phyloP scores from a whole-genome alignment of 1,140 invertebrate genomes.

The Trachymyrmex septentrionalis region DNA sequence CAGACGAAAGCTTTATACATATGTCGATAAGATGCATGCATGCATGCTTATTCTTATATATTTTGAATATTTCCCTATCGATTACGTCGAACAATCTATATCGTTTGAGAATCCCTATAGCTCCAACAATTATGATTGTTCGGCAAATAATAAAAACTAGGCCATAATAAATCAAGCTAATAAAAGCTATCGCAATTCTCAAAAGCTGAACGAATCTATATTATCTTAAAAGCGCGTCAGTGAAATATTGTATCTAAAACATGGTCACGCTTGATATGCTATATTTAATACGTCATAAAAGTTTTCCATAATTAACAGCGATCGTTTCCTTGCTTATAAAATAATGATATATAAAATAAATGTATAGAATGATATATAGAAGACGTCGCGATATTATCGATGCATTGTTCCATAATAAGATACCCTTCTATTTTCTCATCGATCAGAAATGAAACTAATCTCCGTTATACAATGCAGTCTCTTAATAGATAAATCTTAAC shows the following conservation, averaged over 20 bases:
- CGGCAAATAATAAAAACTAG: conserved; percentile 10
- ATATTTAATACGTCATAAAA: background rate
- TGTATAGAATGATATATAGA: too few species aligned
- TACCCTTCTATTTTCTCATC: conserved; percentile 30
- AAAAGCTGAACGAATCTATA: background rate
- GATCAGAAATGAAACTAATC: background rate
- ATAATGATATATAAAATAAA: background rate
- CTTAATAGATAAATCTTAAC: conserved; percentile 4
- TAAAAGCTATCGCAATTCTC: conserved; percentile 4
- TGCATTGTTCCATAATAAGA: background rate
- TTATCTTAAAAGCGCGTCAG: background rate
- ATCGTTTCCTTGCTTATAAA: background rate
- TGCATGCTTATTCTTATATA: background rate
- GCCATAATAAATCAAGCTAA: background rate
- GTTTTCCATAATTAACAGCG: background rate
- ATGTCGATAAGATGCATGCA: background rate
- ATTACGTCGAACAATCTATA: background rate
- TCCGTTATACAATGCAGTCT: background rate
- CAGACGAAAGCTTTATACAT: background rate
- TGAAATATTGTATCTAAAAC: background rate
- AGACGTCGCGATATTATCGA: conserved; percentile 32
- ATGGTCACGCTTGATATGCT: background rate
- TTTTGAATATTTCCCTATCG: background rate
- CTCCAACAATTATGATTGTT: background rate
- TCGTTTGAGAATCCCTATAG: background rate